Evolutionary conservation across 2,888 invertebrate species (phyloP), one percentile per base, ranked within the genome.

Genomic region (Mythimna vitellina): DNA sequence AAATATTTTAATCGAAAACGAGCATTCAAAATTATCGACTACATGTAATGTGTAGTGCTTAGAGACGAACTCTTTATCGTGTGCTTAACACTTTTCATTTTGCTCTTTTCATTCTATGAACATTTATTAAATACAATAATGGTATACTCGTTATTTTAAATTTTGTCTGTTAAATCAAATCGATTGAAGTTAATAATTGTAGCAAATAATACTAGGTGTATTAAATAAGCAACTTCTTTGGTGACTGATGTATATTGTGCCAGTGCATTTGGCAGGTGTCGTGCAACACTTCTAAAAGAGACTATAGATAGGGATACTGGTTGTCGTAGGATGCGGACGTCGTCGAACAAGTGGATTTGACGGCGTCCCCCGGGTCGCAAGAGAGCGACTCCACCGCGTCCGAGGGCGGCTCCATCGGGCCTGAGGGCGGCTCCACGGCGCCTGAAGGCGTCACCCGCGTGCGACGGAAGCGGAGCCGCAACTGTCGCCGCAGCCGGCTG

Each of bases 321-420:
- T 78, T 80, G 74, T 56, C 74, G 56, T 65, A 73, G 75, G 80
- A 56, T 14, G 56, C 64, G 53, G 77, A 25, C n/a, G 63, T 29
- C 35, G 60, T 51, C 20, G 32, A 10, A 22, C 42, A 42, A 51
- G 42, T 42, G 65, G 77, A 73, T 51, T 35, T 35, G 46, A 38
- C n/a, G 63, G n/a, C 29, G 38, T 10, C 29, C 12, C 9, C 54
- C 14, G 22, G 51, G n/a, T n/a, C 5, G 29, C 42, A 25, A 14
- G 57, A 22, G 22, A 35, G 29, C 8, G 38, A 8, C 29, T 25
- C 35, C 6, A 3, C 25, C n/a, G 25, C 32, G 58, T 8, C 58
- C n/a, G n/a, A 38, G 35, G 64, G 38, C 22, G 70, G 10, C 64
- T 32, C 70, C n/a, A 54, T 53, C 38, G 17, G 58, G 22, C 25